Base-by-base conservation (phyloP, 2,797 vertebrate genomes). In the Craterocephalus amniculus region DNA sequence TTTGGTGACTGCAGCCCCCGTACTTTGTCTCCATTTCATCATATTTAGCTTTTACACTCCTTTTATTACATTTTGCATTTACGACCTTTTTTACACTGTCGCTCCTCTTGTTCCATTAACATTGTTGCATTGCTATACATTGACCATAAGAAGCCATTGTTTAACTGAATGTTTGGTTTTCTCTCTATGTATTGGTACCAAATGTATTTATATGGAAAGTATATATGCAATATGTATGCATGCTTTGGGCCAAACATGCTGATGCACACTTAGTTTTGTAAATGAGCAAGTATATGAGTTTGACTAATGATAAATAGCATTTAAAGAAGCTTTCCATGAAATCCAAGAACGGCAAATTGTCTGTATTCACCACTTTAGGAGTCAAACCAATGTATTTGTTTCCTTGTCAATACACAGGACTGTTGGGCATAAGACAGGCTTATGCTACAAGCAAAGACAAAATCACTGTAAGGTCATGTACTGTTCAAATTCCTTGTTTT, bases 221-320 rank as follows among this genome's bases (percentile, higher is more conserved):
- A 87, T 92, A 90, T 92, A 88, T 86, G 88, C 87, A 92, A 91
- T 92, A 94, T 93, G 87, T 91, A 94, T 62, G 94, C 94, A 95
- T 94, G 94, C 83, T 76, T 74, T 71, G 72, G 76, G 83, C 81
- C 89, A 79, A 89, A 87, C 70, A 73, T 74, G 72, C 78, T 80
- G 56, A 76, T 51, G 78, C 60, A 71, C 56, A 67, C 70, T 65
- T 60, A 35, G 83, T 70, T 67, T 85, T 74, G 54, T 81, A 86
- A 76, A 78, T 24, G 63, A 83, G 69, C 45, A 22, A 27, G 65
- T 43, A 64, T 58, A 4, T 58, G 58, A 71, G 57, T 86, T 89
- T 78, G 64, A 56, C 63, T 57, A 74, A 83, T 43, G 72, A 58
- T 55, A 73, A 74, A 60, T 51, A 77, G 87, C 82, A 87, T 90